Evolutionary conservation across 30 jellyfish, hydroid and myxozoan genomes (phyloP).

Genomic region (Aurelia aurita complex sp. Pacific): DNA sequence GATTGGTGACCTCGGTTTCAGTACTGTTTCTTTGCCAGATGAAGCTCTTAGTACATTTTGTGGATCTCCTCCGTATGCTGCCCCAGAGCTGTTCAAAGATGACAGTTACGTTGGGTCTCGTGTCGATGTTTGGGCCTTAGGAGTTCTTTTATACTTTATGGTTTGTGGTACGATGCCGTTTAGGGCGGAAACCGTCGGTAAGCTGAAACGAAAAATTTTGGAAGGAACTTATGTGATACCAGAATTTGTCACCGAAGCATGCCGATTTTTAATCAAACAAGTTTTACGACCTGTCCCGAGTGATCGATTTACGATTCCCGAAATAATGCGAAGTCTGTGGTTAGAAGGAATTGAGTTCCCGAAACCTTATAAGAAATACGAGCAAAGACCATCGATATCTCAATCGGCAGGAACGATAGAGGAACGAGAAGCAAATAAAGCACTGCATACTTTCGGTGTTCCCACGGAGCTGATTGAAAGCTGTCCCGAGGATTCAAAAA

Average conservation of each 20-base stretch:
- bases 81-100: slow-evolving; percentile 96
- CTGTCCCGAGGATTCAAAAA: slow-evolving; percentile 64
- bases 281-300: slow-evolving; percentile 82
- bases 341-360: slow-evolving; percentile 88
- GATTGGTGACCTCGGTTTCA: slow-evolving; percentile 95
- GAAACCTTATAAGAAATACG: slow-evolving; percentile 52
- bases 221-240: slow-evolving; percentile 89
- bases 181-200: slow-evolving; percentile 98
- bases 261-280: slow-evolving; percentile 74
- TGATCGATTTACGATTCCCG: slow-evolving; percentile 83
- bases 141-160: slow-evolving; percentile 89
- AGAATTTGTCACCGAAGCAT: slow-evolving; percentile 77
- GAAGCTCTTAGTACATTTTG: slow-evolving; percentile 91
- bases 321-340: slow-evolving; percentile 88
- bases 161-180: slow-evolving; percentile 96
- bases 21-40: slow-evolving; percentile 81
- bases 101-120: slow-evolving; percentile 86
- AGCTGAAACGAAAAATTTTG: slow-evolving; percentile 75
- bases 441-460: slow-evolving; percentile 65
- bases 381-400: slow-evolving; percentile 52
- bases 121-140: slow-evolving; percentile 97
- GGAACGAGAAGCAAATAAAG: slow-evolving; percentile 75
- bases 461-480: slow-evolving; percentile 62
- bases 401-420: slow-evolving; percentile 55
- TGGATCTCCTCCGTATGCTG: slow-evolving; percentile 98